Conservation (phyloP, 92 coral and sea anemone species). For the Metridium senile region DNA sequence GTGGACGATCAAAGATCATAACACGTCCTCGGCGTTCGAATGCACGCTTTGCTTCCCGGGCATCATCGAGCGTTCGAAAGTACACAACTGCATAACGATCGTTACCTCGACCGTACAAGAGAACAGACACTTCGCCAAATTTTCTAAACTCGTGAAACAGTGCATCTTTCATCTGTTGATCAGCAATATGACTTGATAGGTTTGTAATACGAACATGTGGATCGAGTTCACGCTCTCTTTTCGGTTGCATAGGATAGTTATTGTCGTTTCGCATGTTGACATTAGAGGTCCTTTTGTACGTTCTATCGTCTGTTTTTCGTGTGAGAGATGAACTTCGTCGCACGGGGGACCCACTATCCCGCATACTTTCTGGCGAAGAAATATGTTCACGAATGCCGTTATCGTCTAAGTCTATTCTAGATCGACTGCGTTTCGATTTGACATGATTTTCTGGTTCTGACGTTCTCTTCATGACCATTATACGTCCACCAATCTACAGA, state of each 20-base stretch:
- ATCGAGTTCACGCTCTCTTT: slow-evolving; percentile 85
- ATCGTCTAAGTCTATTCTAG: slow-evolving; percentile 87
- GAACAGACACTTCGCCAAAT: slow-evolving; percentile 93
- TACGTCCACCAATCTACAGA: slow-evolving; percentile 85
- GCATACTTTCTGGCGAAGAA: slow-evolving; percentile 97
- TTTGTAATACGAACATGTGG: slow-evolving; percentile 91
- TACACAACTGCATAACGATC: slow-evolving; percentile 98
- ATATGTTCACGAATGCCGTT: slow-evolving; percentile 90
- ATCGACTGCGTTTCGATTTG: slow-evolving; percentile 91
- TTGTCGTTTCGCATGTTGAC: slow-evolving; percentile 91
- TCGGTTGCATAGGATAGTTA: slow-evolving; percentile 84
- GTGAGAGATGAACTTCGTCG: slow-evolving; percentile 96
- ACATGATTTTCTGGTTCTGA: slow-evolving; percentile 97
- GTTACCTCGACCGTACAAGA: slow-evolving; percentile 94
- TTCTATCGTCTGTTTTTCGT: slow-evolving; percentile 86
- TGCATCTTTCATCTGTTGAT: slow-evolving; percentile 86
- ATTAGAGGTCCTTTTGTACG: slow-evolving; percentile 89
- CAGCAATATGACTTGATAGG: slow-evolving; percentile 85
- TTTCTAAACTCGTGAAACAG: slow-evolving; percentile 97
- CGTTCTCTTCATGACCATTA: slow-evolving; percentile 99
- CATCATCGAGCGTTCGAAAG: slow-evolving; percentile 95
- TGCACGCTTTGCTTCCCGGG: slow-evolving; percentile 88
- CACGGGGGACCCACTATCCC: slow-evolving; percentile 97
- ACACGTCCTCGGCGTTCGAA: slow-evolving; percentile 94
- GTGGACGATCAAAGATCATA: slow-evolving; percentile 83